phyloP scores from a whole-genome alignment of 1,140 invertebrate genomes.

The Linepithema humile region DNA sequence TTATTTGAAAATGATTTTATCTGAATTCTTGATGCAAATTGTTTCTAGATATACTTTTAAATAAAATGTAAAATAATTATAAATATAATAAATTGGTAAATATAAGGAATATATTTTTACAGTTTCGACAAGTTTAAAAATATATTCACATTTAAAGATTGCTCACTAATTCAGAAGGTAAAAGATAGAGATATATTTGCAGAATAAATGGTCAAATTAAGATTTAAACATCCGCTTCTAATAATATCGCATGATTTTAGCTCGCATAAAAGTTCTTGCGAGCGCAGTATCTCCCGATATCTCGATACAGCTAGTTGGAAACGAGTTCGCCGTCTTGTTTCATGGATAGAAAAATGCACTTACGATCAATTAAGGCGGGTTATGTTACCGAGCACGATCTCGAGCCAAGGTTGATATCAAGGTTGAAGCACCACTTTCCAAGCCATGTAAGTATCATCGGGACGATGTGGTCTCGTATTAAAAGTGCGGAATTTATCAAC shows the following conservation, averaged over 20 bases:
- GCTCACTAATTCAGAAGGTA: not conserved
- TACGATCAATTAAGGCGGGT: conserved; percentile 43
- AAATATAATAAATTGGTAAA: not conserved
- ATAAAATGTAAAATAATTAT: not conserved
- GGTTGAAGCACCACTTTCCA: conserved; percentile 19
- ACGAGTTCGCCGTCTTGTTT: conserved; percentile 37
- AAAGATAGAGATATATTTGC: not conserved
- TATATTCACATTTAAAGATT: not conserved
- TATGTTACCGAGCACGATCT: conserved; percentile 13
- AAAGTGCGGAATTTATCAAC: conserved; percentile 8
- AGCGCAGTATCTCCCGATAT: conserved; percentile 11
- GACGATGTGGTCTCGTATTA: not conserved
- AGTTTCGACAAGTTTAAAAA: too few relatives aligned
- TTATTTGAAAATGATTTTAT: not conserved
- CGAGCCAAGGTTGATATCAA: conserved; percentile 14
- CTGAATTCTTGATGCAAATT: not conserved
- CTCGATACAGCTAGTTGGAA: conserved; percentile 32
- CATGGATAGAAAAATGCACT: not conserved
- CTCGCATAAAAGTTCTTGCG: not conserved
- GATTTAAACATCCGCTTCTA: conserved; percentile 21
- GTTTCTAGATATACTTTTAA: not conserved
- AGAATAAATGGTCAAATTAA: not conserved
- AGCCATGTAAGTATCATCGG: not conserved
- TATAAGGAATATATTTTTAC: not conserved
- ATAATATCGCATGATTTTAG: not conserved